Conservation (phyloP, 1,140 invertebrate genomes). For the Augochlora pura region DNA sequence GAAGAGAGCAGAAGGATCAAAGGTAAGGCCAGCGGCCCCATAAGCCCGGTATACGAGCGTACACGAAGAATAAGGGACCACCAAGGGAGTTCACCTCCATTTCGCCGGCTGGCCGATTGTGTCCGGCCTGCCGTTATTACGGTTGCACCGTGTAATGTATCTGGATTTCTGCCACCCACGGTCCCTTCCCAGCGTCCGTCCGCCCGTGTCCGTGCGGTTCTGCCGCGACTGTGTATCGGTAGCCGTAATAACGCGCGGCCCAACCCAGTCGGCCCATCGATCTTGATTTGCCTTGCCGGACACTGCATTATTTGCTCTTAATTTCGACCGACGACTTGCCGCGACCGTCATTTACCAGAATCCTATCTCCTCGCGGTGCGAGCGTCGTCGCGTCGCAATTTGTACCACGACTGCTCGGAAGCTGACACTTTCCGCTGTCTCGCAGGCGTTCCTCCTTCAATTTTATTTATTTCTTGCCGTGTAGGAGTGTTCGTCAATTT, state of each 20-base stretch:
- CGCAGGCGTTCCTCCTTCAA: too few species aligned
- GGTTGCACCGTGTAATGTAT: constrained; percentile 42
- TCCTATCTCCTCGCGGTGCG: too few species aligned
- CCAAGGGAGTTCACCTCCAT: constrained; percentile 47
- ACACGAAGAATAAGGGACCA: constrained; percentile 49
- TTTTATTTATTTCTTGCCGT: too few species aligned
- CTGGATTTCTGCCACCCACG: constrained; percentile 42
- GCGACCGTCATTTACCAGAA: constrained; percentile 21
- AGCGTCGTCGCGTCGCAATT: too few species aligned
- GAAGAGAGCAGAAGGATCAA: constrained; percentile 3
- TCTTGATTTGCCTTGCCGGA: constrained; percentile 24
- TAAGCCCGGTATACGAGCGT: constrained; percentile 32
- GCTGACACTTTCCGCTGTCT: too few species aligned
- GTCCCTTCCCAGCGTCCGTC: neutral
- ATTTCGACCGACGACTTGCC: neutral
- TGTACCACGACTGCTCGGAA: too few species aligned
- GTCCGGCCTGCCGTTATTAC: constrained; percentile 41
- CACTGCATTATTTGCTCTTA: constrained; percentile 11
- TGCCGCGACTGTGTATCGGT: neutral
- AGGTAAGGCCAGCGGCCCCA: constrained; percentile 1
- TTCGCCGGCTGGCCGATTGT: constrained; percentile 36
- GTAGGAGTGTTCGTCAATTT: too few species aligned
- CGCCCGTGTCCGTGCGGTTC: too few species aligned
- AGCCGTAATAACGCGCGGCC: constrained; percentile 22
- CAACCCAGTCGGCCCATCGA: neutral